Conservation (phyloP, 2,888 invertebrate genomes). For the Eupithecia subumbrata region DNA sequence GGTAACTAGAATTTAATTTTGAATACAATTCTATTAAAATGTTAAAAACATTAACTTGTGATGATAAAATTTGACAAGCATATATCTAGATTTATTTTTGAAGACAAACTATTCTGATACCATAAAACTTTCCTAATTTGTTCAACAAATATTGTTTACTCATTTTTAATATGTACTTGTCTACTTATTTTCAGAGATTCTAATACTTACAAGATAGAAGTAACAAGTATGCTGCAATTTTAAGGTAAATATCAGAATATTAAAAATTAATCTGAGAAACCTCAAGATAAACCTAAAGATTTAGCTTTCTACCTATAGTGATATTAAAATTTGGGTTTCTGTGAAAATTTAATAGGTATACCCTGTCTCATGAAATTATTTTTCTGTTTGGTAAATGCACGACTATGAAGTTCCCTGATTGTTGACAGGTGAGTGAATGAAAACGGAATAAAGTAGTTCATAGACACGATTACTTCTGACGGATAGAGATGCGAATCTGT, state of each 20-base stretch:
- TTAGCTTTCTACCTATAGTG: neutral
- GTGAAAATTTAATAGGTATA: neutral
- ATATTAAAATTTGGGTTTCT: neutral
- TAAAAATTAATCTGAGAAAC: neutral
- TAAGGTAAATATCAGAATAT: neutral
- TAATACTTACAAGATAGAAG: neutral
- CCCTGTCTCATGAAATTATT: no score
- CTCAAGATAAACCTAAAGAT: no score
- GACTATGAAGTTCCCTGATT: no score
- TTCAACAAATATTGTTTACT: neutral
- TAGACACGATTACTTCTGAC: no score
- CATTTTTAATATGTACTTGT: neutral
- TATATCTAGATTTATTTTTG: conserved; percentile 34
- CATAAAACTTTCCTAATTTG: neutral
- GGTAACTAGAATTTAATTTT: neutral
- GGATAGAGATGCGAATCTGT: no score
- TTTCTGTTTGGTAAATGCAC: no score
- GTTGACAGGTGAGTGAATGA: no score
- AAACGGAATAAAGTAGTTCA: no score
- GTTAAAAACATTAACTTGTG: conserved; percentile 4
- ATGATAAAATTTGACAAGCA: conserved; percentile 35
- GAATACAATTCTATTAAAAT: neutral
- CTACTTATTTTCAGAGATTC: neutral
- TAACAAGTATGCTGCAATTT: neutral
- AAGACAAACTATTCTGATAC: conserved; percentile 32